Base-by-base conservation (phyloP, 2,797 vertebrate genomes). In the Cottoperca gobio region DNA sequence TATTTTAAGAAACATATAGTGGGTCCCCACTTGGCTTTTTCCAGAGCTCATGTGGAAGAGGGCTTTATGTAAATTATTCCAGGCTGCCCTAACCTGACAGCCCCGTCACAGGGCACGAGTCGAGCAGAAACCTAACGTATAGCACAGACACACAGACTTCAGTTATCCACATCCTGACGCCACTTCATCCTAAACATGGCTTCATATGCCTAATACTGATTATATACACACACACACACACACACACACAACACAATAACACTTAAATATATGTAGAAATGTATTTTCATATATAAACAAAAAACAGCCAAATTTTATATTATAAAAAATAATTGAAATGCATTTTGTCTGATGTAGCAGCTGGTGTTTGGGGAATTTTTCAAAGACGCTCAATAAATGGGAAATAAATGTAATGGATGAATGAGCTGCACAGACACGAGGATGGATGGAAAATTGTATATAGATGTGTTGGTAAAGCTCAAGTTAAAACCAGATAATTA, bases 201-300 rank as follows among this genome's bases (percentile, higher is more conserved):
- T 88, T 88, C 24, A 49, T 74, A 78, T 69, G 91, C 92, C 91
- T 96, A 96, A 96, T 95, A 96, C 95, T 95, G 95, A 91, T 92
- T 95, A 93, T 94, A 92, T 94, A 94, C 93, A n/a, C n/a, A n/a
- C n/a, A n/a, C n/a, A n/a, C n/a, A n/a, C n/a, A n/a, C n/a, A n/a
- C n/a, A n/a, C n/a, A n/a, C n/a, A n/a, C n/a, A 95, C 89, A 94
- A 95, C 87, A 93, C 89, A 88, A 91, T 92, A 95, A 95, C 92
- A 96, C 94, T 96, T 94, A 86, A 78, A 94, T 92, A 94, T 86
- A 92, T 81, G 83, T 87, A 90, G 84, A 94, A 91, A 92, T 92
- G 91, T 88, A 91, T 81, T 84, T 92, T 92, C 90, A 93, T 89
- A 94, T 81, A 88, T 86, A 87, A 87, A 90, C 80, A 93, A 78